phyloP scores from a whole-genome alignment of 2,888 invertebrate genomes.

The Nipponacmea schrenckii region DNA sequence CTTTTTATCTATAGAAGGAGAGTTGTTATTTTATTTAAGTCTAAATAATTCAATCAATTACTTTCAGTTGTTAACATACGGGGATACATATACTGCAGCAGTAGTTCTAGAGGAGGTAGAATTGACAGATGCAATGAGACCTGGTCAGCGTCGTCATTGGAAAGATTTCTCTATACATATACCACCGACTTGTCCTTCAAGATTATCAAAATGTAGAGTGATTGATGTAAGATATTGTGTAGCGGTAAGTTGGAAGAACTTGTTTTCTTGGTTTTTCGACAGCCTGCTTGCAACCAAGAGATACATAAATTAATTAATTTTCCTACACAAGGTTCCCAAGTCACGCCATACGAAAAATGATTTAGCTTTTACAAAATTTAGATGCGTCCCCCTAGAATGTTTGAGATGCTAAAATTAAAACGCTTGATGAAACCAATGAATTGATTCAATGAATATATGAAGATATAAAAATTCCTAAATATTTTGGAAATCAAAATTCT shows the following conservation, averaged over 20 bases:
- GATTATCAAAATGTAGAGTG: conserved; percentile 56
- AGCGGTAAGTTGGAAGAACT: conserved; percentile 45
- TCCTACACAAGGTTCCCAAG: too few species aligned
- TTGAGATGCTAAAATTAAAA: too few species aligned
- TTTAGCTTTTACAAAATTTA: too few species aligned
- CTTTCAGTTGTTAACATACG: conserved; percentile 53
- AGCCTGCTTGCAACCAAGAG: neutral
- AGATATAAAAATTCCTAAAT: too few species aligned
- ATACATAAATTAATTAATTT: neutral
- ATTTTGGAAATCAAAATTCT: too few species aligned
- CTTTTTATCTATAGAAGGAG: too few species aligned
- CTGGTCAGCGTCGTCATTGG: conserved; percentile 57
- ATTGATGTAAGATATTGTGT: conserved; percentile 62
- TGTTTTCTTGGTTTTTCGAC: neutral
- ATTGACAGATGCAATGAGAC: conserved; percentile 53
- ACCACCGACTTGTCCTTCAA: conserved; percentile 58
- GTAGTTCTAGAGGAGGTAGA: conserved; percentile 48
- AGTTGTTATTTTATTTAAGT: too few species aligned
- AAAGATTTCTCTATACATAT: conserved; percentile 52
- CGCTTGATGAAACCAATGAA: too few species aligned
- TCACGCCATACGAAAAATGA: too few species aligned
- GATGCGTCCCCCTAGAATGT: too few species aligned
- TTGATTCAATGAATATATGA: too few species aligned
- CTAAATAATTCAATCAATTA: neutral
- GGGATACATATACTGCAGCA: conserved; percentile 54